Evolutionary conservation across 2,888 invertebrate species (phyloP).

Genomic region (Germaria angustata): DNA sequence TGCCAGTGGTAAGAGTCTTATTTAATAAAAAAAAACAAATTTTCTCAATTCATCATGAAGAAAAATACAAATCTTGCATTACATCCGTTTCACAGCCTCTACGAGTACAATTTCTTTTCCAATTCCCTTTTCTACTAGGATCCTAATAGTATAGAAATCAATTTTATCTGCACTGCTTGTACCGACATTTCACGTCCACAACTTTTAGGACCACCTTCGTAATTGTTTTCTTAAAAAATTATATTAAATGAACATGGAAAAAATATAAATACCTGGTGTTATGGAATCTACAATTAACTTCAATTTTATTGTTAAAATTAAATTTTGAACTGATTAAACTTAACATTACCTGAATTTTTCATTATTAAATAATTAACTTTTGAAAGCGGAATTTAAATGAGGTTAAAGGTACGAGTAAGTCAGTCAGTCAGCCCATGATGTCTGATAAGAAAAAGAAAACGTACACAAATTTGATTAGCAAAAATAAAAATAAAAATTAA

Average conservation of each 20-base stretch:
- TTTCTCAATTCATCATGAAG: too few relatives aligned
- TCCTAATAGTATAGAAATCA: too few relatives aligned
- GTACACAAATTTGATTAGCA: too few relatives aligned
- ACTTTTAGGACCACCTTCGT: not conserved
- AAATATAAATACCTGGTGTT: not conserved
- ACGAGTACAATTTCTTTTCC: too few relatives aligned
- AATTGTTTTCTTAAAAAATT: not conserved
- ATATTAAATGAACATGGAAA: not conserved
- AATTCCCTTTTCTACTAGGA: too few relatives aligned
- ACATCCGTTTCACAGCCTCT: too few relatives aligned
- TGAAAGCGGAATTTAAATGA: slow-evolving; percentile 33
- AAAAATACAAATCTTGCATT: too few relatives aligned
- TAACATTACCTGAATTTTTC: slow-evolving; percentile 9
- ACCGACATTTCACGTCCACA: not conserved
- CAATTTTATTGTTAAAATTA: slow-evolving; percentile 1
- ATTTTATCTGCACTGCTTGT: too few relatives aligned
- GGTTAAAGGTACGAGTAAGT: slow-evolving; percentile 26
- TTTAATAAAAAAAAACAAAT: too few relatives aligned
- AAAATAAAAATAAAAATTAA: not conserved
- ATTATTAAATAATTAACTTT: not conserved
- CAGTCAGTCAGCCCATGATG: not conserved
- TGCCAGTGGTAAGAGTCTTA: too few relatives aligned
- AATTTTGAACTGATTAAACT: slow-evolving; percentile 40
- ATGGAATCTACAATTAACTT: slow-evolving; percentile 46
- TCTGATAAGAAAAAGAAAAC: slow-evolving; percentile 1